phyloP scores from a whole-genome alignment of 2,888 invertebrate species.

The Xestia ashworthii region DNA sequence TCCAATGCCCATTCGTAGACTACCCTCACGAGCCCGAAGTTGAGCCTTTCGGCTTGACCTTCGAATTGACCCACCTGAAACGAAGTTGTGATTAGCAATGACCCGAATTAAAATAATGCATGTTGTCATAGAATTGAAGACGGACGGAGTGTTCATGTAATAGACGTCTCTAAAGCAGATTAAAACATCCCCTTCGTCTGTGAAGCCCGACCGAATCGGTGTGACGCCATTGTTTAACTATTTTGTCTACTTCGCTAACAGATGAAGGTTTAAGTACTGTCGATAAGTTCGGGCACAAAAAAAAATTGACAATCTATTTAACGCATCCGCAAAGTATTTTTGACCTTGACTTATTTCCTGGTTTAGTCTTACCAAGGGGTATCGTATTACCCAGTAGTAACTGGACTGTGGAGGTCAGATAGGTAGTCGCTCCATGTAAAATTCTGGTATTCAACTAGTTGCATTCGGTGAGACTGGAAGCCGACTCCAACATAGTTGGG shows the following conservation, averaged over 20 bases:
- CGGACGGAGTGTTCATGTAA: not conserved
- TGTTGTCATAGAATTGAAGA: not conserved
- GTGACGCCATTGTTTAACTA: too few relatives aligned
- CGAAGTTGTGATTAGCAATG: not conserved
- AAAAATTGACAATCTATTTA: not conserved
- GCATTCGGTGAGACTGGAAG: too few relatives aligned
- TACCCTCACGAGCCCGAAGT: conserved; percentile 98
- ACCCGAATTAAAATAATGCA: not conserved
- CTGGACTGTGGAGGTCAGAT: too few relatives aligned
- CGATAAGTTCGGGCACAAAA: not conserved
- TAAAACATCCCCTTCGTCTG: too few relatives aligned
- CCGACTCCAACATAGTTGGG: too few relatives aligned
- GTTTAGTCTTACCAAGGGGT: not conserved
- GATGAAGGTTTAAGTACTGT: not conserved
- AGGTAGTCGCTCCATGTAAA: too few relatives aligned
- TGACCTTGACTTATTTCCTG: not conserved
- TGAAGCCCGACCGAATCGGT: too few relatives aligned
- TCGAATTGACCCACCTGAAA: conserved; percentile 86
- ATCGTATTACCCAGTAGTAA: too few relatives aligned
- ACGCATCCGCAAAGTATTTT: not conserved
- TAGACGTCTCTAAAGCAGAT: not conserved
- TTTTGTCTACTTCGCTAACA: too few relatives aligned
- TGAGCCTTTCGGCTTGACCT: conserved; percentile 87
- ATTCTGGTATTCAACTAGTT: too few relatives aligned
- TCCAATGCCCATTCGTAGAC: conserved; percentile 99